Conservation (phyloP, 2,888 invertebrate genomes). For the Rhopalosiphum nymphaeae region DNA sequence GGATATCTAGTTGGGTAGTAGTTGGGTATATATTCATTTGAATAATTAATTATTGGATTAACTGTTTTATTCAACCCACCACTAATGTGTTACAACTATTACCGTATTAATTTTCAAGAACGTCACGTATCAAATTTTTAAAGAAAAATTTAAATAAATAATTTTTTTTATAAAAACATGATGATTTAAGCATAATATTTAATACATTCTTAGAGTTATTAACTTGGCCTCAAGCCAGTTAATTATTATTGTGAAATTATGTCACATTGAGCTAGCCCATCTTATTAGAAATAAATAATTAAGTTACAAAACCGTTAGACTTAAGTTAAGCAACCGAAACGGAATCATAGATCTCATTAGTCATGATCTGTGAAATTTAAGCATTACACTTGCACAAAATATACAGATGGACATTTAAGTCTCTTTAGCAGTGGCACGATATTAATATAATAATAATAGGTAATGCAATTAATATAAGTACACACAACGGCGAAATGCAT, state of each 20-base stretch:
- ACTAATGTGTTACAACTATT: neutral
- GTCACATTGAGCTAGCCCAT: neutral
- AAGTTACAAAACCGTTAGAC: neutral
- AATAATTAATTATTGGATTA: neutral
- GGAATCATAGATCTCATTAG: neutral
- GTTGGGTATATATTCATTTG: neutral
- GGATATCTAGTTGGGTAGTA: neutral
- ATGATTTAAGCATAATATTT: neutral
- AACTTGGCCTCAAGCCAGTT: neutral
- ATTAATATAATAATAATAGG: neutral
- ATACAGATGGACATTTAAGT: neutral
- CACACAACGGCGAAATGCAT: neutral
- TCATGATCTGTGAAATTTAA: neutral
- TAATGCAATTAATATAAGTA: neutral
- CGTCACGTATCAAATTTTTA: neutral
- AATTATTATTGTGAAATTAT: neutral
- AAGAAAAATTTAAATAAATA: neutral
- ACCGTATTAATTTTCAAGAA: neutral
- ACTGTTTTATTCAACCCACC: neutral
- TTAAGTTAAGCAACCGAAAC: neutral
- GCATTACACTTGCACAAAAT: neutral
- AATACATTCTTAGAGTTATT: neutral
- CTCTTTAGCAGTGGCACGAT: neutral
- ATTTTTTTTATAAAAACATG: neutral
- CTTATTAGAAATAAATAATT: neutral